These are phyloP conservation scores for Neodiprion pinetum DNA, from an alignment of 1,140 invertebrate species.

Conservation along the genomic window DNA sequence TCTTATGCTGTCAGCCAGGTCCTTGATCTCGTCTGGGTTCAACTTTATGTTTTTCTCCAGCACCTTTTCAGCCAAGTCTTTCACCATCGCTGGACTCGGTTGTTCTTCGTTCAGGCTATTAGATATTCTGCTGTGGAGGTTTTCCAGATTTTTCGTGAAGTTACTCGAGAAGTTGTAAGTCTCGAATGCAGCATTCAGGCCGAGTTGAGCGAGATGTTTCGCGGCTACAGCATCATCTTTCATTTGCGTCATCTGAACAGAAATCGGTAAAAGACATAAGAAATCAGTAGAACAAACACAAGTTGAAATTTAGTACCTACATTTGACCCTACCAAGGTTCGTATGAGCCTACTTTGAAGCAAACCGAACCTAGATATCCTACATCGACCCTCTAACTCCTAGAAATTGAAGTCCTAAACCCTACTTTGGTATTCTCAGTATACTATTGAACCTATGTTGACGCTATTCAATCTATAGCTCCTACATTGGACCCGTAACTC, in stretches of 20 bases:
- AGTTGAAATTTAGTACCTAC: too few relatives aligned
- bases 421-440: too few relatives aligned
- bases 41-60: conserved; percentile 64
- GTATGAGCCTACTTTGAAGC: too few relatives aligned
- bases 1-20: conserved; percentile 81
- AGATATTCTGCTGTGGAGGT: conserved; percentile 69
- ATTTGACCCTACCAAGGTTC: too few relatives aligned
- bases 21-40: conserved; percentile 81
- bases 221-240: conserved; percentile 46
- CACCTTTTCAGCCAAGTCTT: conserved; percentile 75
- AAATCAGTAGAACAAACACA: too few relatives aligned
- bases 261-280: too few relatives aligned
- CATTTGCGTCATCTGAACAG: neutral
- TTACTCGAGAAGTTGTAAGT: conserved; percentile 37
- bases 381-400: too few relatives aligned
- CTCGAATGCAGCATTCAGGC: conserved; percentile 38
- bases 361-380: too few relatives aligned
- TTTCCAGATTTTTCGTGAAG: conserved; percentile 63
- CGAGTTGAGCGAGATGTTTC: conserved; percentile 39
- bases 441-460: too few relatives aligned
- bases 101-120: conserved; percentile 75
- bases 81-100: conserved; percentile 78
- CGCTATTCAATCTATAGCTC: too few relatives aligned
- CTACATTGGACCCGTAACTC: too few relatives aligned
- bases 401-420: too few relatives aligned